Evolutionary conservation across 2,113 vertebrate species (phyloP).

Genomic region (Mustelus asterias): DNA sequence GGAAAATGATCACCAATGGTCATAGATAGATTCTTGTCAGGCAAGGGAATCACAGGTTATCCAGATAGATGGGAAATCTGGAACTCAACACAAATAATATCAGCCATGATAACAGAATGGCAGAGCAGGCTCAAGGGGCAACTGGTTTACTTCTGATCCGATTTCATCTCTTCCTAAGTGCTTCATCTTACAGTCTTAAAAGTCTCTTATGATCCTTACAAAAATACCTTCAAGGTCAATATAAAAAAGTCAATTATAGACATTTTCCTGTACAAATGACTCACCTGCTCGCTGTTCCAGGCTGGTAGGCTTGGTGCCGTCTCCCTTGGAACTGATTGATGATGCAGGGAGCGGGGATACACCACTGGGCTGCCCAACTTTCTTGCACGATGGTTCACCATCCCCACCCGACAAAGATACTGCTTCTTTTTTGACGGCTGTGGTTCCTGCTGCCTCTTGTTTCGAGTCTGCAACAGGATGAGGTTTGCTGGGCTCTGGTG

Average conservation of each 20-base stretch:
- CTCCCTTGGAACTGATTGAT: background rate
- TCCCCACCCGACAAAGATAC: background rate
- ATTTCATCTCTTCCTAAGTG: no score
- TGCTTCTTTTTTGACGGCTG: background rate
- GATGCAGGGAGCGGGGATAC: background rate
- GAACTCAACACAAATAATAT: no score
- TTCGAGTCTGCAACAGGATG: background rate
- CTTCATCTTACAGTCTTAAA: background rate
- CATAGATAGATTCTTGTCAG: no score
- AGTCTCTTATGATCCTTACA: background rate
- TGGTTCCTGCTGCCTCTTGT: background rate
- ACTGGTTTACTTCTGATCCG: no score
- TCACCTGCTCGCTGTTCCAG: slow-evolving; percentile 4
- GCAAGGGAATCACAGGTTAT: no score
- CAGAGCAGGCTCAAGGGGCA: no score
- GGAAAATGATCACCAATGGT: no score
- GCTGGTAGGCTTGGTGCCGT: background rate
- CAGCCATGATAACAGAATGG: no score
- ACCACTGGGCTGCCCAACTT: no score
- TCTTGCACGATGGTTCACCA: background rate
- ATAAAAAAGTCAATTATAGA: no score
- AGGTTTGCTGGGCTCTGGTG: background rate
- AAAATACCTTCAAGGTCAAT: no score
- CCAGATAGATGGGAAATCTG: no score
- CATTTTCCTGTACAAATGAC: background rate